phyloP scores from a whole-genome alignment of 2,797 vertebrate genomes.

The Neosilurus hyrtlii region DNA sequence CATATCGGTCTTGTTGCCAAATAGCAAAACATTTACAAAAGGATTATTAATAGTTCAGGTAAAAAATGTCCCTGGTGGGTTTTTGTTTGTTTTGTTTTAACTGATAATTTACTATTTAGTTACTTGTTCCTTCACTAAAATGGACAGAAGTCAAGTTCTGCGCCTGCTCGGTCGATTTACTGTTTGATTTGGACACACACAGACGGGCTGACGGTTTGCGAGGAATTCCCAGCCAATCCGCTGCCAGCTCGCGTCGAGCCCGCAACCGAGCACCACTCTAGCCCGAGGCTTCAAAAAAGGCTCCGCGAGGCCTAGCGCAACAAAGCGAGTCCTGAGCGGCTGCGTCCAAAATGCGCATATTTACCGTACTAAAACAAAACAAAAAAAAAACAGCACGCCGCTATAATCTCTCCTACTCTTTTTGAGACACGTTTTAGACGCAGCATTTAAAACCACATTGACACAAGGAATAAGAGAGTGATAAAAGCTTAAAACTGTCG shows the following conservation, averaged over 20 bases:
- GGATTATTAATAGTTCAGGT: background rate
- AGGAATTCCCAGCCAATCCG: background rate
- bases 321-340: background rate
- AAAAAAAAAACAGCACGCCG: background rate
- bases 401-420: background rate
- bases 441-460: too few relatives aligned
- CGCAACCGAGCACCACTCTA: slow-evolving; percentile 48
- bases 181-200: slow-evolving; percentile 59
- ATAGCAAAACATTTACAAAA: background rate
- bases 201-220: slow-evolving; percentile 19
- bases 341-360: background rate
- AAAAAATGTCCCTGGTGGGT: background rate
- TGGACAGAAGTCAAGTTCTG: too few relatives aligned
- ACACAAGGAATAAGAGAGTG: too few relatives aligned
- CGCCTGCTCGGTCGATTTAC: slow-evolving; percentile 54
- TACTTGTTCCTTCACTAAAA: background rate
- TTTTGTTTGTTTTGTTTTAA: background rate
- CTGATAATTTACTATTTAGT: background rate
- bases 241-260: slow-evolving; percentile 17
- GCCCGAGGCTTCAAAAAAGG: slow-evolving; percentile 37
- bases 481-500: background rate
- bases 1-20: background rate
- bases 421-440: background rate
- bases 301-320: slow-evolving; percentile 2
- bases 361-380: background rate